A percentile compares a stretch with the other conserved stretches of the same genome.
Evolutionary conservation across 2,113 vertebrate genomes (phyloP).

Genomic region (Catharus minimus): DNA sequence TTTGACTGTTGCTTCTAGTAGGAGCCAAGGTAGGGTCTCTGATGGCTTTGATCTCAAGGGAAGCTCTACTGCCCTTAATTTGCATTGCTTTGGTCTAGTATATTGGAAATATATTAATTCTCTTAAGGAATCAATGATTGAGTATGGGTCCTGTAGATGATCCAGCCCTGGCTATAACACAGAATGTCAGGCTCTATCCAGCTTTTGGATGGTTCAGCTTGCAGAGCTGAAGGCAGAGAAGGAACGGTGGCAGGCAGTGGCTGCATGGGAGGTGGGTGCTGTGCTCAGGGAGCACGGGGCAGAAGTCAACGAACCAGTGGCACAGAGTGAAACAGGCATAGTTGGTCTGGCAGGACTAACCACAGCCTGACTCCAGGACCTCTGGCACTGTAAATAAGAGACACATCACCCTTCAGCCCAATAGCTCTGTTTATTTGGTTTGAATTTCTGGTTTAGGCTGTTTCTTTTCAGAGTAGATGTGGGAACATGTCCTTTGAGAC

Average conservation of each 20-base stretch:
- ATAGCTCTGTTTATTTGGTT: conserved; percentile 22
- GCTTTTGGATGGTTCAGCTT: background rate
- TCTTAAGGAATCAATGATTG: background rate
- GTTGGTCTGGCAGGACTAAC: background rate
- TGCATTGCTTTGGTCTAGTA: background rate
- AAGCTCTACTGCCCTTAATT: background rate
- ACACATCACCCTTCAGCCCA: background rate
- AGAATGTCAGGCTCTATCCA: background rate
- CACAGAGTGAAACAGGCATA: background rate
- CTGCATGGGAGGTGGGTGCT: background rate
- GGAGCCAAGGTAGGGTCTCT: background rate
- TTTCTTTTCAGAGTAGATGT: background rate
- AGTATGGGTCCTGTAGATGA: background rate
- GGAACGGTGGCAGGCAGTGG: accelerated
- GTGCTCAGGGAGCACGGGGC: accelerated
- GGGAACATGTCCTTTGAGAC: background rate
- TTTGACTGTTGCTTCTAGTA: background rate
- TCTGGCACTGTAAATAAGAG: background rate
- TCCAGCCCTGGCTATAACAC: accelerated
- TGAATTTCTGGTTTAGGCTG: background rate
- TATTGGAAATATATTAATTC: background rate
- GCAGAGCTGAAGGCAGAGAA: background rate
- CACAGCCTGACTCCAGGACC: background rate
- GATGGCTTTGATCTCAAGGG: background rate
- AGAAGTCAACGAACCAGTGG: background rate